Conservation (phyloP, 2,797 vertebrate genomes). For the Enteromius fasciolatus region DNA sequence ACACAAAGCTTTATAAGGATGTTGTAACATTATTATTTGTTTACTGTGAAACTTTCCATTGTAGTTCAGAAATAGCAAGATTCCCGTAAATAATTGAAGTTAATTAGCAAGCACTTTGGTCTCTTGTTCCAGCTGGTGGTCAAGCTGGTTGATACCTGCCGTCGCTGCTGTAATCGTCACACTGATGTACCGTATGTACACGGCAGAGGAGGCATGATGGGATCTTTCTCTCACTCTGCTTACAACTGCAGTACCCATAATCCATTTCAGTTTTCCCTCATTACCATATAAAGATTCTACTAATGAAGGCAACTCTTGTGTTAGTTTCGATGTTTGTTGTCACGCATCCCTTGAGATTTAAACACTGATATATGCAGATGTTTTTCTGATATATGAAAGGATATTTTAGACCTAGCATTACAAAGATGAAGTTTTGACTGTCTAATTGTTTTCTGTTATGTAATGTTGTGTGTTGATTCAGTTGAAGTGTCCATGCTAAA, state of each 20-base stretch:
- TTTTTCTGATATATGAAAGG: constrained; percentile 3
- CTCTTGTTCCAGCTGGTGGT: constrained; percentile 82
- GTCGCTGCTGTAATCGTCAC: constrained; percentile 80
- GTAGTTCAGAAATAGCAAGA: neutral
- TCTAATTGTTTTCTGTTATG: constrained; percentile 27
- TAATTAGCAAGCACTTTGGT: constrained; percentile 37
- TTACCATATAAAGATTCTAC: constrained; percentile 46
- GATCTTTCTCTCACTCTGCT: constrained; percentile 12
- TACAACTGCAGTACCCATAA: constrained; percentile 37
- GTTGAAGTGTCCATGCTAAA: constrained; percentile 7
- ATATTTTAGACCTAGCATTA: constrained; percentile 35
- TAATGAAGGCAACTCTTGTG: constrained; percentile 57
- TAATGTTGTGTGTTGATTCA: constrained; percentile 18
- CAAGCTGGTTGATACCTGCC: constrained; percentile 86
- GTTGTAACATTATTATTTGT: neutral
- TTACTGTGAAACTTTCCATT: constrained; percentile 13
- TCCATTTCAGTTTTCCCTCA: constrained; percentile 47
- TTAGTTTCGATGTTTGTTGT: constrained; percentile 32
- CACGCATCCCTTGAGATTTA: constrained; percentile 13
- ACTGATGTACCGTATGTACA: constrained; percentile 84
- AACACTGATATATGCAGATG: constrained; percentile 11
- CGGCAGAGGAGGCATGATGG: constrained; percentile 74
- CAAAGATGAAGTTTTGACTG: constrained; percentile 29
- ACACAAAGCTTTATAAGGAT: neutral
- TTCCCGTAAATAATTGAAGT: neutral